phyloP scores from a whole-genome alignment of 2,888 invertebrate genomes.

The Agrotis clavis region DNA sequence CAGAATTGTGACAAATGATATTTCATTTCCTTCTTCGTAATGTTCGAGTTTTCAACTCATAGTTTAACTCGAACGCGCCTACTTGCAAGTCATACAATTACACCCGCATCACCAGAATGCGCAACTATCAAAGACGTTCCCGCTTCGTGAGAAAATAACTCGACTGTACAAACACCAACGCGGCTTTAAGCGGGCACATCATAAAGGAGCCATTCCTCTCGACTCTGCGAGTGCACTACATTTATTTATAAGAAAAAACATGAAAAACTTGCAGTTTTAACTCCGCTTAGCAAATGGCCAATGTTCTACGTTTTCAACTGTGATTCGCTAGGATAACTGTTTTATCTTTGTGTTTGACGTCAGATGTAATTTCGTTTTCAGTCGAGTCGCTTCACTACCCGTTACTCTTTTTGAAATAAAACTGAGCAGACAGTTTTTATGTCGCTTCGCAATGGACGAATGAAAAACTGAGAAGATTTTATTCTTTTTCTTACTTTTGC shows the following conservation, averaged over 20 bases:
- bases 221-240: slow-evolving; percentile 71
- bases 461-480: slow-evolving; percentile 30
- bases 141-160: slow-evolving; percentile 69
- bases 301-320: slow-evolving; percentile 65
- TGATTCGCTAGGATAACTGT: slow-evolving; percentile 54
- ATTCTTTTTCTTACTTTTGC: slow-evolving; percentile 16
- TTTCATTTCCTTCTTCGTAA: background rate
- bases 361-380: slow-evolving; percentile 57
- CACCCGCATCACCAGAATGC: slow-evolving; percentile 63
- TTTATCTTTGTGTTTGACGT: slow-evolving; percentile 55
- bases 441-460: slow-evolving; percentile 22
- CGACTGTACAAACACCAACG: slow-evolving; percentile 49
- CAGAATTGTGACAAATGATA: background rate
- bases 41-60: slow-evolving; percentile 34
- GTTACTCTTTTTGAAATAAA: slow-evolving; percentile 53
- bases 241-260: slow-evolving; percentile 73
- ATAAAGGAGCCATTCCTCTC: slow-evolving; percentile 68
- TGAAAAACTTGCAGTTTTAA: slow-evolving; percentile 62
- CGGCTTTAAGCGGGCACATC: slow-evolving; percentile 56
- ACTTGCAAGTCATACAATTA: slow-evolving; percentile 66
- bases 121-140: slow-evolving; percentile 62
- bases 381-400: slow-evolving; percentile 49
- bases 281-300: slow-evolving; percentile 60
- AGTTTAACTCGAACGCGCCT: slow-evolving; percentile 38
- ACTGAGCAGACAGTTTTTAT: slow-evolving; percentile 52